These are phyloP conservation scores for Anseranas semipalmata DNA, from an alignment of 2,113 vertebrate genomes.

Conservation along the genomic window DNA sequence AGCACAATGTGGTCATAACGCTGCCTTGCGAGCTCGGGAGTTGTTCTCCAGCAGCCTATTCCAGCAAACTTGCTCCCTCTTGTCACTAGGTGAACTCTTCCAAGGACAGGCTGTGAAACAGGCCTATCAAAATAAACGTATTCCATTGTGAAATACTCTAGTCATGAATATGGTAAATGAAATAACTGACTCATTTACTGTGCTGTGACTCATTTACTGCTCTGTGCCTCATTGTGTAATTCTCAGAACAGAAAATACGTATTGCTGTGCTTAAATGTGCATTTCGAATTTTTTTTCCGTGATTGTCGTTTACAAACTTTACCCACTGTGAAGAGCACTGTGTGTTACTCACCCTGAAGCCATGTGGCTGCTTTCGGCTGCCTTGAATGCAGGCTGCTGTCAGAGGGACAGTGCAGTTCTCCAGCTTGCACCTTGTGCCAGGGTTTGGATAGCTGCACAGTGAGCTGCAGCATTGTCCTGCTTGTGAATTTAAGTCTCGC, in stretches of 20 bases:
- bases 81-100: background rate
- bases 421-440: background rate
- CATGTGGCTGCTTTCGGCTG: background rate
- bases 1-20: background rate
- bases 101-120: background rate
- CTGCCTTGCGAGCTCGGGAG: fast-evolving
- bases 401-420: background rate
- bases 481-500: background rate
- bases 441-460: background rate
- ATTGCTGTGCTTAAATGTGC: background rate
- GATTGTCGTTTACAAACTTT: background rate
- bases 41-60: background rate
- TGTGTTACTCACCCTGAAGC: background rate
- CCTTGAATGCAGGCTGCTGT: background rate
- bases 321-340: background rate
- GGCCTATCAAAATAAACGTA: background rate
- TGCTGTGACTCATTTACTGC: background rate
- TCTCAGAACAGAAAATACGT: background rate
- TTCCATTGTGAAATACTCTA: conserved; percentile 25
- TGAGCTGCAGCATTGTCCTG: background rate
- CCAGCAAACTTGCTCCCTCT: background rate
- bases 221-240: conserved; percentile 18
- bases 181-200: conserved; percentile 31
- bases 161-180: conserved; percentile 29
- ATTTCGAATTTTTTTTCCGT: background rate